A percentile compares a stretch with the other conserved stretches of the same genome.
phyloP scores from a whole-genome alignment of 2,113 vertebrate genomes.

The Willisornis vidua region DNA sequence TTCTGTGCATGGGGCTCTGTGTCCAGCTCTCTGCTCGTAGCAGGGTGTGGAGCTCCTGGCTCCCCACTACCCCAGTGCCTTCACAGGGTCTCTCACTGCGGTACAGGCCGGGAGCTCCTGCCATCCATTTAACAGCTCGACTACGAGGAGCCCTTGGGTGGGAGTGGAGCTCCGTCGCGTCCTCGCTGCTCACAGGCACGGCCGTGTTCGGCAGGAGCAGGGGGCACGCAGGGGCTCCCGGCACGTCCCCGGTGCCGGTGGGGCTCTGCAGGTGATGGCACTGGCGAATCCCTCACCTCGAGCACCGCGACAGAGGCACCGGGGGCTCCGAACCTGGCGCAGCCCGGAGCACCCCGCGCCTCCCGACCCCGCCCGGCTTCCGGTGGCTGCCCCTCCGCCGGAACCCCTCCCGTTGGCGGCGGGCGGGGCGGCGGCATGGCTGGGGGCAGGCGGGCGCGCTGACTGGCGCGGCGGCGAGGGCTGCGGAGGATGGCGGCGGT shows the following conservation, averaged over 20 bases:
- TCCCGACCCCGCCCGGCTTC: neutral
- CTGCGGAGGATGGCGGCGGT: constrained; percentile 12
- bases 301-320: neutral
- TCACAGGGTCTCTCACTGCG: no score
- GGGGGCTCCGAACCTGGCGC: neutral
- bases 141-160: fast-evolving
- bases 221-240: fast-evolving
- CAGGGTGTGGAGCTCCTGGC: neutral
- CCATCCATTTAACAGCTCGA: neutral
- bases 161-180: no score
- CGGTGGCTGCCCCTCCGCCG: constrained; percentile 21
- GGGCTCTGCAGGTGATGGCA: neutral
- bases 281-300: neutral
- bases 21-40: neutral
- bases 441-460: neutral
- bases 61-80: neutral
- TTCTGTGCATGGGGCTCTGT: neutral
- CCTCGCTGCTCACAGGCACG: neutral
- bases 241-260: neutral
- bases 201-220: neutral
- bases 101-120: neutral
- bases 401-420: constrained; percentile 18
- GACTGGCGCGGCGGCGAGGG: neutral
- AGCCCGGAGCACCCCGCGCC: neutral
- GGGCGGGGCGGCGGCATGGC: constrained; percentile 24